Conservation (phyloP, 2,888 invertebrate species). For the Cheilosia impressa region DNA sequence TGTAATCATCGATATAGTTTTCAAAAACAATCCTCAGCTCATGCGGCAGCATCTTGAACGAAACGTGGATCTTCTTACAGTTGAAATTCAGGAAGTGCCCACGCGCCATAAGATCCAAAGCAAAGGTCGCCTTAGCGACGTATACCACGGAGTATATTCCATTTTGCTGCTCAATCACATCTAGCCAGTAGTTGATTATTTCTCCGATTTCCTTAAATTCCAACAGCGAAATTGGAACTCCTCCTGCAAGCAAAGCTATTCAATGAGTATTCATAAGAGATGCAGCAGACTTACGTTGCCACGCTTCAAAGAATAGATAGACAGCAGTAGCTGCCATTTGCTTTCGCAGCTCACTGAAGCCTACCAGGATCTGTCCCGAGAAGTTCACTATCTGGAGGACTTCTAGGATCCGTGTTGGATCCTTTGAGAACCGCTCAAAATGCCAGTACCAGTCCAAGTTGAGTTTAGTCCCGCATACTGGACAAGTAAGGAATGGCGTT, state of each 20-base stretch:
- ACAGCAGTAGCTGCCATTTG: conserved; percentile 29
- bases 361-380: background rate
- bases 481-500: conserved; percentile 20
- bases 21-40: conserved; percentile 50
- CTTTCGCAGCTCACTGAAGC: conserved; percentile 28
- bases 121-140: conserved; percentile 33
- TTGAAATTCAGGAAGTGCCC: conserved; percentile 30
- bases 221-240: background rate
- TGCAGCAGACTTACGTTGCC: conserved; percentile 21
- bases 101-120: conserved; percentile 56
- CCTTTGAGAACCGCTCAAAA: background rate
- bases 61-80: conserved; percentile 35
- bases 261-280: background rate
- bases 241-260: conserved; percentile 7
- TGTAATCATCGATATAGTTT: conserved; percentile 60
- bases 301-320: conserved; percentile 20
- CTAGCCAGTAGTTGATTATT: conserved; percentile 26
- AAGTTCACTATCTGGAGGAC: conserved; percentile 10
- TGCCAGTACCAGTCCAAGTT: conserved; percentile 40
- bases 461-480: conserved; percentile 14
- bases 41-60: conserved; percentile 35
- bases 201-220: conserved; percentile 30
- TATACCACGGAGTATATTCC: conserved; percentile 49
- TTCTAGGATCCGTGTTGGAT: background rate
- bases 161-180: conserved; percentile 26